Conservation (phyloP, 2,888 invertebrate genomes). For the Pegoplata infirma region DNA sequence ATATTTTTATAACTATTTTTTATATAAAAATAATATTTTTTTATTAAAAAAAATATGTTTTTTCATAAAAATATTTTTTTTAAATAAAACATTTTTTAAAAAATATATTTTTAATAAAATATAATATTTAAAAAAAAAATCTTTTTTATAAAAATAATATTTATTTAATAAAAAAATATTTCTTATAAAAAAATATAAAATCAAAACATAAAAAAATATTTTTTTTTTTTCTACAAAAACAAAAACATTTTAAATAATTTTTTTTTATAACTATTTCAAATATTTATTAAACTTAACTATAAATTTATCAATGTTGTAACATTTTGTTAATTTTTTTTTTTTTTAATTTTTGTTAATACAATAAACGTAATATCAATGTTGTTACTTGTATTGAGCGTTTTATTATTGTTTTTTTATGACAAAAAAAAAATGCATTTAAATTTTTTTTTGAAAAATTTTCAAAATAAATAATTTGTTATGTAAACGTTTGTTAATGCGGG, state of each 20-base stretch:
- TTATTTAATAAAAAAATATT: too few species aligned
- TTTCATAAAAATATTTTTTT: too few species aligned
- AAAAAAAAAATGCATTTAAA: conserved; percentile 55
- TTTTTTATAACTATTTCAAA: conserved; percentile 40
- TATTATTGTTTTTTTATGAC: conserved; percentile 57
- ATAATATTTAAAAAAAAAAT: too few species aligned
- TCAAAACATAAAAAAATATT: too few species aligned
- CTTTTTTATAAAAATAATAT: too few species aligned
- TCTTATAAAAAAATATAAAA: too few species aligned
- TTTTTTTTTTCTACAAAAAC: too few species aligned
- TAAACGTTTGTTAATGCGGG: conserved; percentile 63
- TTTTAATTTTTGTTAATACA: conserved; percentile 66
- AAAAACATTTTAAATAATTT: conserved; percentile 29
- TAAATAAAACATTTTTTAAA: too few species aligned
- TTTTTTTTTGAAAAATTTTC: conserved; percentile 49
- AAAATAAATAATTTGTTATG: conserved; percentile 56
- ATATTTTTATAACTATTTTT: too few species aligned
- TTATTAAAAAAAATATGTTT: too few species aligned
- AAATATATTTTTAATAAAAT: too few species aligned
- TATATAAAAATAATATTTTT: too few species aligned
- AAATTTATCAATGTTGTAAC: conserved; percentile 74
- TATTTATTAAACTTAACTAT: conserved; percentile 46
- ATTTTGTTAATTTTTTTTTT: conserved; percentile 73
- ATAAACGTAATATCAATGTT: conserved; percentile 59
- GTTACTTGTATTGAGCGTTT: conserved; percentile 59